Percentiles rank a stretch among this genome's conserved stretches.
Evolutionary conservation across 2,888 invertebrate genomes (phyloP).

Genomic region (Microctonus brassicae): DNA sequence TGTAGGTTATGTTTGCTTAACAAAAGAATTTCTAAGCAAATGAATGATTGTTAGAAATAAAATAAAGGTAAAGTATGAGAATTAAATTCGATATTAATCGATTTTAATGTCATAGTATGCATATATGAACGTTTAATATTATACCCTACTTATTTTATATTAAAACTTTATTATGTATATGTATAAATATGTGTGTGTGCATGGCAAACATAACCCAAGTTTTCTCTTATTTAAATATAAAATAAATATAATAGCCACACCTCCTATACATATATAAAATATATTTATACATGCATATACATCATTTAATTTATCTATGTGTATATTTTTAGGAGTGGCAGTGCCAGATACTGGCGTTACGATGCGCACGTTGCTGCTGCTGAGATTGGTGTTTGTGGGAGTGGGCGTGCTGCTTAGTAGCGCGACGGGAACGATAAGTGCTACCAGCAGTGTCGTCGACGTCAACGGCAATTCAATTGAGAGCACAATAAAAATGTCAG

Average conservation of each 20-base stretch:
- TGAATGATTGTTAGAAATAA: background rate
- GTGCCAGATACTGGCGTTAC: conserved; percentile 63
- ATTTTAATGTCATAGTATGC: background rate
- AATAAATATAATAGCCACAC: conserved; percentile 16
- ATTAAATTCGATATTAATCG: too few relatives aligned
- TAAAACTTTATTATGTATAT: background rate
- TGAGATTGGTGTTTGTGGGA: conserved; percentile 67
- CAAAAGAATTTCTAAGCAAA: too few relatives aligned
- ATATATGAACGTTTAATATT: background rate
- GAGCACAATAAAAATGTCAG: conserved; percentile 51
- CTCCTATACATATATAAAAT: background rate
- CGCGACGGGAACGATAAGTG: conserved; percentile 34
- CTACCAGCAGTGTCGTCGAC: conserved; percentile 28
- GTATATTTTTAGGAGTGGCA: conserved; percentile 60
- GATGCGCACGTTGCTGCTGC: conserved; percentile 68
- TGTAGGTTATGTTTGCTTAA: too few relatives aligned
- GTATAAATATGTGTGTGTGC: background rate
- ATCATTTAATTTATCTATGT: background rate
- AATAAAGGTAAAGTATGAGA: too few relatives aligned
- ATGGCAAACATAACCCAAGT: background rate
- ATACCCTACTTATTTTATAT: background rate
- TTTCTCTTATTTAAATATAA: conserved; percentile 7
- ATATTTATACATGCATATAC: background rate
- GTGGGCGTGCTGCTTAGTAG: conserved; percentile 61
- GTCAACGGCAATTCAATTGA: conserved; percentile 71